These are phyloP conservation scores for Syncerus caffer DNA, from an alignment of 2,797 vertebrate genomes.

Conservation along the genomic window DNA sequence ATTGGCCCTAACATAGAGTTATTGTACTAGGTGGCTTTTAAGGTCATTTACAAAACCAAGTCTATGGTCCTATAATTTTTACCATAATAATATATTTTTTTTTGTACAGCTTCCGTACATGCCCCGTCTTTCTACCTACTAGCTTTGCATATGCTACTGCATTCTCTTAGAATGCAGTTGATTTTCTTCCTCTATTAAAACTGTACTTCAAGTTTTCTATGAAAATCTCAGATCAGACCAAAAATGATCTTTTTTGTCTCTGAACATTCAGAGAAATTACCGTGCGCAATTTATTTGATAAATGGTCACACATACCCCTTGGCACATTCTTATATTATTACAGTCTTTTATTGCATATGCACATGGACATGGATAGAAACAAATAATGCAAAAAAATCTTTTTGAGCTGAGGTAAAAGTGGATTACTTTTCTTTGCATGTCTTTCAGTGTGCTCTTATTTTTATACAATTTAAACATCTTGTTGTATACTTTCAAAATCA, in stretches of 20 bases:
- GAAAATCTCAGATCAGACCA: background rate
- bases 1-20: background rate
- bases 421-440: background rate
- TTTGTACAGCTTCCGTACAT: background rate
- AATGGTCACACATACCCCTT: background rate
- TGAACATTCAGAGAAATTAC: background rate
- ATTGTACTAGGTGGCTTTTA: background rate
- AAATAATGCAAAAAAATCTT: background rate
- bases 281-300: background rate
- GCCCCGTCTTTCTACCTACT: background rate
- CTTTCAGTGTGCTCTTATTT: constrained; percentile 25
- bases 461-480: background rate
- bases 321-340: background rate
- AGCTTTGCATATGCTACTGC: background rate
- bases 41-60: background rate
- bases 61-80: background rate
- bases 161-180: background rate
- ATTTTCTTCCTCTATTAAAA: constrained; percentile 13
- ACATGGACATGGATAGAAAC: background rate
- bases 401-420: background rate
- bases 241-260: background rate
- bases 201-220: background rate
- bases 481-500: background rate
- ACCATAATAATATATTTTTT: background rate
- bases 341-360: background rate